Evolutionary conservation across 2,888 invertebrate species (phyloP).

Genomic region (Metalampra italica): DNA sequence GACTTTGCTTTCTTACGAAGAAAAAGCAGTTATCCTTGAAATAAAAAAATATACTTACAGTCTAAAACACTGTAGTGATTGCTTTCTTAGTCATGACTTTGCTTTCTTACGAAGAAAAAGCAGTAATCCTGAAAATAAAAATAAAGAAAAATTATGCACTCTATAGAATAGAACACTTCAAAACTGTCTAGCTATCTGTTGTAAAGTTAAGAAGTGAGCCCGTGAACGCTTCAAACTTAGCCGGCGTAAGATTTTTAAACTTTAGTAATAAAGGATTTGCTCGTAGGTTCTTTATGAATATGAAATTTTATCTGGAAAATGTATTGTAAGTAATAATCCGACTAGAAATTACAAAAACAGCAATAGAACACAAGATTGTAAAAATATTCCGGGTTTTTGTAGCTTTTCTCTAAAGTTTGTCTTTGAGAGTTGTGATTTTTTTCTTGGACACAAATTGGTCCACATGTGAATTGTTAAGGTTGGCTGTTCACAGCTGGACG

Average conservation of each 20-base stretch:
- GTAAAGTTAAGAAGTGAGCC: constrained; percentile 39
- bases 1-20: no score
- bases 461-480: constrained; percentile 12
- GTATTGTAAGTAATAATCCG: constrained; percentile 36
- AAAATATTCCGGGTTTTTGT: constrained; percentile 10
- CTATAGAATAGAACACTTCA: constrained; percentile 12
- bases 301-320: constrained; percentile 44
- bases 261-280: constrained; percentile 64
- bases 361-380: not conserved
- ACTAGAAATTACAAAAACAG: no score
- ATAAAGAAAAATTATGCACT: no score
- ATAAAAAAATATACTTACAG: no score
- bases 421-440: no score
- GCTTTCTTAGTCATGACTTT: no score
- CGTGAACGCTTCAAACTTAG: constrained; percentile 24
- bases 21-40: no score
- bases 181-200: constrained; percentile 39
- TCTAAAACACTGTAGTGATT: no score
- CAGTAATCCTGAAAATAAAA: no score
- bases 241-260: constrained; percentile 57
- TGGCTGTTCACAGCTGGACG: constrained; percentile 33
- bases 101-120: no score
- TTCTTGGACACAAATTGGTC: not conserved
- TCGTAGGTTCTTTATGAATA: constrained; percentile 63
- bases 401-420: not conserved